phyloP scores from a whole-genome alignment of 2,113 vertebrate species.

The Mandrillus leucophaeus region DNA sequence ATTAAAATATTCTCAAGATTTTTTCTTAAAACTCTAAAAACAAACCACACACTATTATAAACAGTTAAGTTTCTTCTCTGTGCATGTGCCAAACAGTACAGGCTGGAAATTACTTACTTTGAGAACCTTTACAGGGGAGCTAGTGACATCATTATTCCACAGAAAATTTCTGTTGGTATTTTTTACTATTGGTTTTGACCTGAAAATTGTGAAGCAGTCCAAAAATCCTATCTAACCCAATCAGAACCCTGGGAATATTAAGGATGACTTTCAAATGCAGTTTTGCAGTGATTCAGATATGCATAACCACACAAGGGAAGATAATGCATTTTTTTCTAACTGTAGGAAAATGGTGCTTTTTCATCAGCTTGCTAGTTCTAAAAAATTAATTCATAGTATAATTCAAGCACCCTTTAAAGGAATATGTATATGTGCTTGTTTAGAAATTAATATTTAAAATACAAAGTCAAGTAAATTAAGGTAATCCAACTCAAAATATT shows the following conservation, averaged over 20 bases:
- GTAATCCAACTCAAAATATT: slow-evolving; percentile 29
- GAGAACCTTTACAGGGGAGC: background rate
- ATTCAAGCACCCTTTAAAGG: background rate
- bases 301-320: background rate
- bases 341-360: slow-evolving; percentile 29
- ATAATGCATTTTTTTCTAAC: background rate
- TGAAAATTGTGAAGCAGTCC: slow-evolving; percentile 15
- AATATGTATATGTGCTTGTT: background rate
- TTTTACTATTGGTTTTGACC: background rate
- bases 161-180: background rate
- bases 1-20: background rate
- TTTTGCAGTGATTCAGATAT: background rate
- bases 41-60: background rate
- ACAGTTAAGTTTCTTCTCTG: background rate
- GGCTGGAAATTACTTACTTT: background rate
- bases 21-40: slow-evolving; percentile 18
- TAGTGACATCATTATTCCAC: background rate
- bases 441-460: slow-evolving; percentile 17
- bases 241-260: background rate
- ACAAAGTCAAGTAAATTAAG: background rate
- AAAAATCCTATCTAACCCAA: background rate
- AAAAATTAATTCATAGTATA: background rate
- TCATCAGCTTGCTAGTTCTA: background rate
- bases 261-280: slow-evolving; percentile 8
- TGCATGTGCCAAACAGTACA: background rate